Conservation (phyloP, 1,140 invertebrate genomes). For the Glomeris maerens region DNA sequence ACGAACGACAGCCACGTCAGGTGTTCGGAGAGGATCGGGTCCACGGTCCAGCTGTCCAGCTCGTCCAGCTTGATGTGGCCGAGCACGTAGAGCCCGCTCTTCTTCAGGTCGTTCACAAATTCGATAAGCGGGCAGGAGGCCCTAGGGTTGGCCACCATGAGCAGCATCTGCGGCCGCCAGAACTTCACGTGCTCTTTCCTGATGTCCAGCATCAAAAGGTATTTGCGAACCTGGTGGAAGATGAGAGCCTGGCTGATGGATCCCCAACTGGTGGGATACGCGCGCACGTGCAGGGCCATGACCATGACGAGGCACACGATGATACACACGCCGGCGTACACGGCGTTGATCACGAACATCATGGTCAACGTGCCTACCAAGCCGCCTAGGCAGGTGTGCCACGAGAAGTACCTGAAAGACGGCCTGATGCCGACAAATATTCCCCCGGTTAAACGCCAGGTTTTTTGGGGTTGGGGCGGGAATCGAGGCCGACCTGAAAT, state of each 20-base stretch:
- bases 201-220: conserved; percentile 84
- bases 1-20: conserved; percentile 74
- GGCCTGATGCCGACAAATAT: conserved; percentile 48
- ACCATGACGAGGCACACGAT: conserved; percentile 71
- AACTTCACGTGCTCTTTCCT: conserved; percentile 97
- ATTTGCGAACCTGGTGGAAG: conserved; percentile 97
- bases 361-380: conserved; percentile 73
- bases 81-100: conserved; percentile 88
- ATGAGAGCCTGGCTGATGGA: conserved; percentile 97
- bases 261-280: conserved; percentile 80
- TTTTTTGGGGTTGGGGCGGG: too few relatives aligned
- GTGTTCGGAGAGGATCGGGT: conserved; percentile 59
- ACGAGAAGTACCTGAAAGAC: conserved; percentile 91
- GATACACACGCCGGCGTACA: conserved; percentile 77
- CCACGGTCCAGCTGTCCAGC: conserved; percentile 32
- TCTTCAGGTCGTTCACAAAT: conserved; percentile 98
- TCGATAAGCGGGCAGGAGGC: conserved; percentile 78
- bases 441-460: too few relatives aligned
- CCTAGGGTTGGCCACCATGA: conserved; percentile 83
- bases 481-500: conserved; percentile 74
- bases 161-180: conserved; percentile 93
- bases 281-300: conserved; percentile 78
- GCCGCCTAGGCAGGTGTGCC: conserved; percentile 78
- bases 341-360: conserved; percentile 89
- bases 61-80: conserved; percentile 65